phyloP scores from a whole-genome alignment of 2,113 vertebrate genomes.

The Stigmatopora argus region DNA sequence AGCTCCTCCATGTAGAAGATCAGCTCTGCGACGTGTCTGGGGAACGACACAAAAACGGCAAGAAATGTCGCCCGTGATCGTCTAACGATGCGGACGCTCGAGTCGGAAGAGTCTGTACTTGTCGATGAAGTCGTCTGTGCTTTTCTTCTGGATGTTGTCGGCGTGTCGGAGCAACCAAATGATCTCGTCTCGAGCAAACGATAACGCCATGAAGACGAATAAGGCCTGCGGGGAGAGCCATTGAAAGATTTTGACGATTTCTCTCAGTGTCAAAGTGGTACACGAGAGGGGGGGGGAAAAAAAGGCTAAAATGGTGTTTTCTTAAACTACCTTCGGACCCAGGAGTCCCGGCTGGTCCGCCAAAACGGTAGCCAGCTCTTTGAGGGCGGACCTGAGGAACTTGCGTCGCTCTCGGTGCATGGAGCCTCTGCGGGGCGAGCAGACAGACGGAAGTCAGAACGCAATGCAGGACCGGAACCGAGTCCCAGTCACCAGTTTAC shows the following conservation, averaged over 20 bases:
- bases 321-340: conserved; percentile 82
- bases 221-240: conserved; percentile 73
- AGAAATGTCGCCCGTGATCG: not conserved
- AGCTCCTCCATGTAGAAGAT: conserved; percentile 99
- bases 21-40: conserved; percentile 91
- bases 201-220: conserved; percentile 98
- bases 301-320: not conserved
- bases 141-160: conserved; percentile 99
- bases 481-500: conserved; percentile 20
- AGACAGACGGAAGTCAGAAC: conserved; percentile 18
- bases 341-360: conserved; percentile 94
- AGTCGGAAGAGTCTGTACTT: conserved; percentile 65
- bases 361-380: conserved; percentile 92
- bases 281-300: too few species aligned
- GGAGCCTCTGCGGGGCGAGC: conserved; percentile 76
- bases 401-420: conserved; percentile 97
- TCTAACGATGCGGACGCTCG: not conserved
- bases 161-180: conserved; percentile 98
- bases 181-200: conserved; percentile 97
- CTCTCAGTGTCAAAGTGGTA: too few species aligned
- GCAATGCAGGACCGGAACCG: conserved; percentile 13
- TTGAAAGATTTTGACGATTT: too few species aligned
- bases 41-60: conserved; percentile 1
- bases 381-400: conserved; percentile 93
- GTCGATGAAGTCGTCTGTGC: conserved; percentile 97